Evolutionary conservation across 2,113 vertebrate genomes (phyloP), one percentile per base, ranked within the genome.

Genomic region (Larimichthys polyactis): DNA sequence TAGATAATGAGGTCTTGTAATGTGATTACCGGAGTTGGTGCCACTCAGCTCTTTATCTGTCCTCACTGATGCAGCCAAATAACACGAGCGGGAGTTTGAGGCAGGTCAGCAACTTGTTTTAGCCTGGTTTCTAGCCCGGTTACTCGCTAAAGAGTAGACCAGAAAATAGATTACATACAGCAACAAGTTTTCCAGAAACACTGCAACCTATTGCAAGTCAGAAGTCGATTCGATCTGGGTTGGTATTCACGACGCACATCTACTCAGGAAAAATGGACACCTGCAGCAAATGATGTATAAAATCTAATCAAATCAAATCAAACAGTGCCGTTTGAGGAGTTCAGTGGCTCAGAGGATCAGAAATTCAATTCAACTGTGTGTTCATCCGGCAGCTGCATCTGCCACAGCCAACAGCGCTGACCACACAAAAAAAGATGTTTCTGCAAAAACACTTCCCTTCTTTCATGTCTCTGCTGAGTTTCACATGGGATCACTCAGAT

Each of bases 31-130:
- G 75, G 24, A 75, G 66, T 49, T 57, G 2, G 40, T 24, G 66
- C 57, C 81, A 59, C 73, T 62, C 65, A 20, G 65, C 52, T 78
- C 69, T 80, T 77, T 57, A 85, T 59, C 54, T 46, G 20, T 64
- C 71, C 46, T 76, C 54, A 12, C 24, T 52, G 72, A 77, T 75
- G 17, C 24, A 63, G 74, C 66, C 74, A 40, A 55, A 62, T 17
- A 60, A 57, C 24, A 12, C 16, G 36, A 78, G 60, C 14, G 8
- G 11, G 15, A 52, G 32, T 48, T 67, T 29, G 27, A 64, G 48
- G 49, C 24, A 8, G 19, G 77, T 72, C 77, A 65, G 58, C 48
- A 49, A 1, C 62, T 19, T 15, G 60, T 54, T 27, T 54, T 27
- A 63, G 49, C 49, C 32, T 46, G 16, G 17, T 82, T 58, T 43